A percentile compares a stretch with the other conserved stretches of the same genome.
These are phyloP conservation scores for Pseudoips prasinana DNA, from an alignment of 2,888 invertebrate species.

Conservation along the genomic window DNA sequence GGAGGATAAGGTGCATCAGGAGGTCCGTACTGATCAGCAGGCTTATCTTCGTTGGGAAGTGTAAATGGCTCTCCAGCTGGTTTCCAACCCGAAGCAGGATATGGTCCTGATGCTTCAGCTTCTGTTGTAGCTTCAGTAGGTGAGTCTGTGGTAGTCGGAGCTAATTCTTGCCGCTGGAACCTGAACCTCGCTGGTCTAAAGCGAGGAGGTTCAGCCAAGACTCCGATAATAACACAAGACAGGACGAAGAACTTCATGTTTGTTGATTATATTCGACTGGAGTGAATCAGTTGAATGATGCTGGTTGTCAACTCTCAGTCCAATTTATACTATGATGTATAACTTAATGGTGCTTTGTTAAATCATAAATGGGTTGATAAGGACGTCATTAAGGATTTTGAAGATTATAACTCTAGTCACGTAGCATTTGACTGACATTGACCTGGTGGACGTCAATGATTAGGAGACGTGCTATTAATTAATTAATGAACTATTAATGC, in stretches of 20 bases:
- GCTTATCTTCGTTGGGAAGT: constrained; percentile 46
- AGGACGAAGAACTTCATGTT: constrained; percentile 63
- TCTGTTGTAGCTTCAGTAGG: constrained; percentile 62
- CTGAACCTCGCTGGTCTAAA: constrained; percentile 70
- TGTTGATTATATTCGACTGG: constrained; percentile 20
- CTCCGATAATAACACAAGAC: constrained; percentile 48
- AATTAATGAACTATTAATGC: too few species aligned
- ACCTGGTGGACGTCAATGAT: constrained; percentile 42
- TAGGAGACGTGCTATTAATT: constrained; percentile 30
- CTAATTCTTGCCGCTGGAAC: constrained; percentile 68
- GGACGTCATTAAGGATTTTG: constrained; percentile 49
- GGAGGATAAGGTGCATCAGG: constrained; percentile 57
- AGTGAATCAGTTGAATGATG: constrained; percentile 40
- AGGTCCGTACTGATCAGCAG: constrained; percentile 39
- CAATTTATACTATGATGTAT: constrained; percentile 53
- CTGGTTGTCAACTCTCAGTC: constrained; percentile 25
- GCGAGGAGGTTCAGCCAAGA: constrained; percentile 69
- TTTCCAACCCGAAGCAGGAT: constrained; percentile 67
- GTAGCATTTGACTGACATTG: constrained; percentile 56
- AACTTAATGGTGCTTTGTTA: constrained; percentile 64
- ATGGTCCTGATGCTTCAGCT: constrained; percentile 52
- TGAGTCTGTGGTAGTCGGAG: constrained; percentile 67
- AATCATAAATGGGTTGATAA: constrained; percentile 58
- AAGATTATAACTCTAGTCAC: constrained; percentile 45
- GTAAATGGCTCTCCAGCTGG: constrained; percentile 62